A percentile compares a stretch with the other conserved stretches of the same genome.
Conservation (phyloP, 2,113 vertebrate species). For the Semnornis frantzii region DNA sequence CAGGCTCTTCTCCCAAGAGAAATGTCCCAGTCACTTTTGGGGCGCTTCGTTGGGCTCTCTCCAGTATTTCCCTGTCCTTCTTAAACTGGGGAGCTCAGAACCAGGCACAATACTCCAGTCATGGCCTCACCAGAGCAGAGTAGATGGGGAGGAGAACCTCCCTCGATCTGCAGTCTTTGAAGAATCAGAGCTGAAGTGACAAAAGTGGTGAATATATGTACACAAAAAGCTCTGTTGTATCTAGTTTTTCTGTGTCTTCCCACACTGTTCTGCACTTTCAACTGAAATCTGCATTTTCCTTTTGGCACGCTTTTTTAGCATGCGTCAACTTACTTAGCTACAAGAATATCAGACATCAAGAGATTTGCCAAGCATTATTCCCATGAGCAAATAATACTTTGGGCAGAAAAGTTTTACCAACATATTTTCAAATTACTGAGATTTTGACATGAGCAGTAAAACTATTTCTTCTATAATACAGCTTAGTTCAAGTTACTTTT, state of each 20-base stretch:
- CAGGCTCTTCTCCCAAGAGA: too few relatives aligned
- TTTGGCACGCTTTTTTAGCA: not conserved
- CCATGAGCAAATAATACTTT: not conserved
- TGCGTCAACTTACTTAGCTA: not conserved
- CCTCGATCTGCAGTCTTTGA: not conserved
- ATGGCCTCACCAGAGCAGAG: too few relatives aligned
- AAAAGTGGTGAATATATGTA: not conserved
- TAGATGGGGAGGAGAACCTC: too few relatives aligned
- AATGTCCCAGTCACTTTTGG: too few relatives aligned
- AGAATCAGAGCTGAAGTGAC: not conserved
- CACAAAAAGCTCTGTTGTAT: not conserved
- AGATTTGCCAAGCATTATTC: not conserved
- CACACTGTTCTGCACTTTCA: not conserved
- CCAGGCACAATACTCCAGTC: too few relatives aligned
- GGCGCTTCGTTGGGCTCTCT: too few relatives aligned
- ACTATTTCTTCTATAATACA: not conserved
- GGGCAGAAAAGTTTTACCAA: not conserved
- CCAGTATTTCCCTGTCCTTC: too few relatives aligned
- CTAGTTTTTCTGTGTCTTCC: not conserved
- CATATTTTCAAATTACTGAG: constrained; percentile 6
- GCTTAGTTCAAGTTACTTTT: not conserved
- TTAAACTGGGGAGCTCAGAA: too few relatives aligned
- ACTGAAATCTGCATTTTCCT: not conserved
- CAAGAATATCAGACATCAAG: not conserved
- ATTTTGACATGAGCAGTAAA: not conserved